These are phyloP conservation scores for Pseudococcus jackbeardsleyi DNA, from an alignment of 2,888 invertebrate genomes.

Conservation along the genomic window DNA sequence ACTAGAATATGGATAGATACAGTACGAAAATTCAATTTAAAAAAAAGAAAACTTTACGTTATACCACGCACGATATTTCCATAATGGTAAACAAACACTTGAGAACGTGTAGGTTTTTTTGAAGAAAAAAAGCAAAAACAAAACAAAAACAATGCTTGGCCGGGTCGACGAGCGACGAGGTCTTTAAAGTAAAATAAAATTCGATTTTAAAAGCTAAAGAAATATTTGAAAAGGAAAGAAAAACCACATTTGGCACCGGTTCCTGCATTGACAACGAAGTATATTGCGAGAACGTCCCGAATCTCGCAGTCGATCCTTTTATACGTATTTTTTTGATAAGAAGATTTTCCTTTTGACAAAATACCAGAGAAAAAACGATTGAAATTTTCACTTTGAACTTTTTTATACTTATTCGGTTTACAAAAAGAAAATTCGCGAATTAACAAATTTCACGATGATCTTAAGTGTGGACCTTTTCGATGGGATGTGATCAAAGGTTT, in stretches of 20 bases:
- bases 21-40: conserved; percentile 28
- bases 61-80: conserved; percentile 13
- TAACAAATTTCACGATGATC: not conserved
- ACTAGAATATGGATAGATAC: not conserved
- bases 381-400: conserved; percentile 6
- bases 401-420: not conserved
- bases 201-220: conserved; percentile 34
- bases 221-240: conserved; percentile 45
- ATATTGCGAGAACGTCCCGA: not conserved
- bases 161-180: not conserved
- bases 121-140: conserved; percentile 9
- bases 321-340: not conserved
- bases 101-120: conserved; percentile 22
- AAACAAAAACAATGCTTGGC: not conserved
- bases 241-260: not conserved
- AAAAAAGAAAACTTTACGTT: not conserved
- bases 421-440: not conserved
- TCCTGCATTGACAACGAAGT: not conserved
- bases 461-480: not conserved
- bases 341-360: conserved; percentile 15
- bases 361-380: not conserved
- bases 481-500: not conserved
- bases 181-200: conserved; percentile 41
- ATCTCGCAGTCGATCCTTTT: not conserved
- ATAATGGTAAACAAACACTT: conserved; percentile 28